Evolutionary conservation across 2,113 vertebrate genomes (phyloP).

Genomic region (Planiliza haematocheilus): DNA sequence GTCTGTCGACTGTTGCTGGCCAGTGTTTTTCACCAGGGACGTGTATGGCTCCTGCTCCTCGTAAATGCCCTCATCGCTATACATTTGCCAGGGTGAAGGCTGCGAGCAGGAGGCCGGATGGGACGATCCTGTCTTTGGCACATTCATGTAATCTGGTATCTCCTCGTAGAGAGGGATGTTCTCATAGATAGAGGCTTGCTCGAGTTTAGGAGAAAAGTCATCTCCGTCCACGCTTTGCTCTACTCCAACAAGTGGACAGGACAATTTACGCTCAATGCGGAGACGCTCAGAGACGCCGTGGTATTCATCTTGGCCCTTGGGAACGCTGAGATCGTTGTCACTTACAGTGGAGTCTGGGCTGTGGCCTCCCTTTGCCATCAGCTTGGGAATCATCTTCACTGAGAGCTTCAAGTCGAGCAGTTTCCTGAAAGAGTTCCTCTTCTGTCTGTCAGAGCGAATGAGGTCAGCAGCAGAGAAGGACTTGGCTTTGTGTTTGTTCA

Average conservation of each 20-base stretch:
- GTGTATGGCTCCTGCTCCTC: constrained; percentile 88
- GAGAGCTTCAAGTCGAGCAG: constrained; percentile 89
- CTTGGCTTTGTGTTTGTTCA: constrained; percentile 88
- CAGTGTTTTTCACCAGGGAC: constrained; percentile 71
- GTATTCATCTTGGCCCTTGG: neutral
- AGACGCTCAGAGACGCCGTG: neutral
- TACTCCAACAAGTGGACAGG: constrained; percentile 39
- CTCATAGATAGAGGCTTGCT: constrained; percentile 80
- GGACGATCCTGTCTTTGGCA: constrained; percentile 43
- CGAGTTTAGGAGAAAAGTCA: constrained; percentile 25
- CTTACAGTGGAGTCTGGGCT: constrained; percentile 59
- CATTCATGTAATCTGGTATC: constrained; percentile 87
- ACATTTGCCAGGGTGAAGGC: constrained; percentile 61
- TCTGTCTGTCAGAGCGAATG: constrained; percentile 82
- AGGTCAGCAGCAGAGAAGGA: constrained; percentile 90
- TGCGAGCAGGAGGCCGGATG: constrained; percentile 22
- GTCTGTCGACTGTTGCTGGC: constrained; percentile 33
- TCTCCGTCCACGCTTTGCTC: constrained; percentile 76
- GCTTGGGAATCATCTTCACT: constrained; percentile 86
- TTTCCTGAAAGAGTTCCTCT: constrained; percentile 87
- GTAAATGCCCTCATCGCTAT: constrained; percentile 84
- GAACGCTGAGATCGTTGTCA: constrained; percentile 46
- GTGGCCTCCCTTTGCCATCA: constrained; percentile 80
- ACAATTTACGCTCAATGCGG: constrained; percentile 18
- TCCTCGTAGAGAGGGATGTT: constrained; percentile 88